Evolutionary conservation across 2,888 invertebrate species (phyloP).

Genomic region (Desoria tigrina): DNA sequence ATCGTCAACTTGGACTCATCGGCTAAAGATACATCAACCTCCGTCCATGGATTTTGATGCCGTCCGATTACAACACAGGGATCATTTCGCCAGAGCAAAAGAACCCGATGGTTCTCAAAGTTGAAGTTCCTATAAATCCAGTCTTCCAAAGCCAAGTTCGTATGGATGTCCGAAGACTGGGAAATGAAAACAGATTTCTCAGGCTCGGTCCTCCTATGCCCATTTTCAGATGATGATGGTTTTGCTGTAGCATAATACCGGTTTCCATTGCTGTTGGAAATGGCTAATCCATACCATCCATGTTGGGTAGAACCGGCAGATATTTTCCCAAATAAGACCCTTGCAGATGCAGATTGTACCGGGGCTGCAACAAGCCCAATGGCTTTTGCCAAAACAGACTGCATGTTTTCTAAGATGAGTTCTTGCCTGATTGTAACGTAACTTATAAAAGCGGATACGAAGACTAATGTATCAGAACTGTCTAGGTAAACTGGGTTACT

Average conservation of each 20-base stretch:
- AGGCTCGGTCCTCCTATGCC: conserved; percentile 28
- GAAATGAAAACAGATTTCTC: conserved; percentile 86
- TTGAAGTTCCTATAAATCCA: conserved; percentile 90
- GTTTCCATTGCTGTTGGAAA: conserved; percentile 15
- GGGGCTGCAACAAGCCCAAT: conserved; percentile 15
- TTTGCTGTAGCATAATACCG: conserved; percentile 25
- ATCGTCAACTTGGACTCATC: conserved; percentile 69
- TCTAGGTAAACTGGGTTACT: background rate
- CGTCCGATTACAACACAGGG: conserved; percentile 94
- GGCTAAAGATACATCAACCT: conserved; percentile 75
- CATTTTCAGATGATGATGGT: no score
- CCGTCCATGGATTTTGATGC: conserved; percentile 95
- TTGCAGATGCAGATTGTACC: background rate
- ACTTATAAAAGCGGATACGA: no score
- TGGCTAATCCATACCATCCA: background rate
- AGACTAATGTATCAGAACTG: background rate
- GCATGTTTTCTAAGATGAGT: conserved; percentile 34
- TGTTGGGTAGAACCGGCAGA: background rate
- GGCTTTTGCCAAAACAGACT: conserved; percentile 40
- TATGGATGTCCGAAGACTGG: conserved; percentile 81
- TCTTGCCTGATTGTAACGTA: background rate
- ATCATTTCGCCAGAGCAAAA: conserved; percentile 89
- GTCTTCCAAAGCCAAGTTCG: conserved; percentile 90
- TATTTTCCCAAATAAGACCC: background rate
- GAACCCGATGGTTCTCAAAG: conserved; percentile 76